Evolutionary conservation across 2,888 invertebrate species (phyloP).

Genomic region (Lypha dubia): DNA sequence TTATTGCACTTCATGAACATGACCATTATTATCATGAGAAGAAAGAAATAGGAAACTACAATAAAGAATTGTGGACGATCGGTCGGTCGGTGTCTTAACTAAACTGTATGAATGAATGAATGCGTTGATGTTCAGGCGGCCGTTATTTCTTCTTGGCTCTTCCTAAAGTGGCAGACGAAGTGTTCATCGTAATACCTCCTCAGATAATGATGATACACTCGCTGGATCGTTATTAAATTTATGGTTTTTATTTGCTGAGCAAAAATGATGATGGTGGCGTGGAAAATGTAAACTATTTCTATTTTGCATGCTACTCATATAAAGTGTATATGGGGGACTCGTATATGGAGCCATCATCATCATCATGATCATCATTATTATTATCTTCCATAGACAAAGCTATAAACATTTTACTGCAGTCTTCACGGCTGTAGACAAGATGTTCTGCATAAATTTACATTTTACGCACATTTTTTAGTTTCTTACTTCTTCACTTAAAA

Average conservation of each 20-base stretch:
- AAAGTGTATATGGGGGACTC: slow-evolving; percentile 44
- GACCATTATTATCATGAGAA: slow-evolving; percentile 63
- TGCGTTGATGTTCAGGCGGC: background rate
- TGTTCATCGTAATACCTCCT: slow-evolving; percentile 44
- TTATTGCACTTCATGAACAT: slow-evolving; percentile 75
- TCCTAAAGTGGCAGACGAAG: slow-evolving; percentile 31
- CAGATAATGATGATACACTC: slow-evolving; percentile 68
- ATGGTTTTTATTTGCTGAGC: slow-evolving; percentile 58
- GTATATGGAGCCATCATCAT: slow-evolving; percentile 68
- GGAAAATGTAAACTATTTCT: slow-evolving; percentile 48
- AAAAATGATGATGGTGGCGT: slow-evolving; percentile 38
- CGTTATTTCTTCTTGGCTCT: slow-evolving; percentile 1
- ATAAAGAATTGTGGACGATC: slow-evolving; percentile 24
- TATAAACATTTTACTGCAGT: slow-evolving; percentile 66
- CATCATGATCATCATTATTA: slow-evolving; percentile 65
- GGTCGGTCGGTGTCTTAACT: slow-evolving; percentile 22
- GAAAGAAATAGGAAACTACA: slow-evolving; percentile 36
- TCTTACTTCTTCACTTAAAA: slow-evolving; percentile 3
- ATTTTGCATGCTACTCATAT: slow-evolving; percentile 58
- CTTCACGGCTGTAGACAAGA: slow-evolving; percentile 73
- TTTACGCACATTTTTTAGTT: slow-evolving; percentile 73
- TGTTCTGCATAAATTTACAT: slow-evolving; percentile 75
- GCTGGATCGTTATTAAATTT: slow-evolving; percentile 66
- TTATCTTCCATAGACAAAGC: slow-evolving; percentile 65
- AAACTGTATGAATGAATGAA: slow-evolving; percentile 23